Evolutionary conservation across 2,888 invertebrate species (phyloP), one percentile per base, ranked within the genome.

Genomic region (Elaeidobius kamerunicus): DNA sequence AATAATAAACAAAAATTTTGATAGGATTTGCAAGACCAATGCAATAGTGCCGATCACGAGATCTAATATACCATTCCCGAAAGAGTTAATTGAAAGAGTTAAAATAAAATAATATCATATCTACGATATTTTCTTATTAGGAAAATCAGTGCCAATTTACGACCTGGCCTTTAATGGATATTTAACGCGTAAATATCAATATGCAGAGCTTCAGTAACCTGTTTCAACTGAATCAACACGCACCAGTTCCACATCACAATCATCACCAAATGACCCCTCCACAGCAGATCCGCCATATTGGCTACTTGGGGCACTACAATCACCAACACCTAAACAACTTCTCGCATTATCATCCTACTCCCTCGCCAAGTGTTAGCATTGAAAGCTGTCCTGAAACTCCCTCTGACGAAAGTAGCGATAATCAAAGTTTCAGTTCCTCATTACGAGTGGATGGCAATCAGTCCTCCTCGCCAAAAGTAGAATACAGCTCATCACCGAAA

Each of bases 131-230:
- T n/a, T n/a, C n/a, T n/a, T 5, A 18, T 42, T 36, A 17, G 23
- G 34, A 27, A 42, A 5, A 43, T 12, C 32, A 43, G 11, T 9
- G 32, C 1, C 17, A 2, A 17, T 27, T 16, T 28, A 18, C 17
- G 6, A 18, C 28, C 12, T 28, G 30, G 30, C 20, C 2, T 20
- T 14, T 18, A 15, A 48, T 48, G 48, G 41, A 17, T 6, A 4
- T 11, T 17, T 32, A 35, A 23, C 9, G 17, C 12, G 6, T 16
- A 19, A 14, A 20, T 15, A 18, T 35, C 56, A 62, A 47, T 44
- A 68, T 69, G 68, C 63, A 73, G 42, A 67, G 73, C 50, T 68
- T 72, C 19, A 75, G 72, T 60, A 73, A 73, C 58, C 67, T 73
- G 23, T 64, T 73, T 30, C 69, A 72, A 52, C 67, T 69, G 16